phyloP scores from a whole-genome alignment of 2,797 vertebrate species.

The Morelia viridis region DNA sequence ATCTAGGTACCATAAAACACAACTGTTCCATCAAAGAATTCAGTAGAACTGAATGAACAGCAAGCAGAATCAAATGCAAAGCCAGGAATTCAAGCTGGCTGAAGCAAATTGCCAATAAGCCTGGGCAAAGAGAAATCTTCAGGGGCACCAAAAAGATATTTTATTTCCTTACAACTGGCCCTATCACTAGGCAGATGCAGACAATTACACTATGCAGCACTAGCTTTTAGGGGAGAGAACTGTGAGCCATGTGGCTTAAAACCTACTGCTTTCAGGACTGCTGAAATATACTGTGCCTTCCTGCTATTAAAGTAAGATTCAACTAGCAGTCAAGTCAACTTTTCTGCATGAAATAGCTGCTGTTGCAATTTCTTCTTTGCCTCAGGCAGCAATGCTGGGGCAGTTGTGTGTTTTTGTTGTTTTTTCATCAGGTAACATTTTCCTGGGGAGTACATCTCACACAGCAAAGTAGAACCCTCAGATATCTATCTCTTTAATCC shows the following conservation, averaged over 20 bases:
- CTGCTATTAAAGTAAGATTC: not conserved
- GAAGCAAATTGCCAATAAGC: too few relatives aligned
- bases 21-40: not conserved
- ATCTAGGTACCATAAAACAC: not conserved
- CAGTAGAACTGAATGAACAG: not conserved
- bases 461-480: not conserved
- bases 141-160: not conserved
- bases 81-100: not conserved
- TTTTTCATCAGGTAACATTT: not conserved
- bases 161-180: not conserved
- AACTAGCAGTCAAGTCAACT: not conserved
- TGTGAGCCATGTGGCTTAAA: not conserved
- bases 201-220: not conserved
- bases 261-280: not conserved
- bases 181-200: not conserved
- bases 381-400: not conserved
- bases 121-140: not conserved
- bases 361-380: not conserved
- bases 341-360: not conserved
- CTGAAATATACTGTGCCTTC: not conserved
- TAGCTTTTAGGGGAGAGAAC: not conserved
- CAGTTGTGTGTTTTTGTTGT: not conserved
- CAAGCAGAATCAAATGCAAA: not conserved
- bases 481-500: not conserved
- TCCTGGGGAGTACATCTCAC: not conserved